Percentiles rank a stretch among this genome's conserved stretches.
Evolutionary conservation across 2,797 vertebrate species (phyloP).

Genomic region (Semaprochilodus insignis): DNA sequence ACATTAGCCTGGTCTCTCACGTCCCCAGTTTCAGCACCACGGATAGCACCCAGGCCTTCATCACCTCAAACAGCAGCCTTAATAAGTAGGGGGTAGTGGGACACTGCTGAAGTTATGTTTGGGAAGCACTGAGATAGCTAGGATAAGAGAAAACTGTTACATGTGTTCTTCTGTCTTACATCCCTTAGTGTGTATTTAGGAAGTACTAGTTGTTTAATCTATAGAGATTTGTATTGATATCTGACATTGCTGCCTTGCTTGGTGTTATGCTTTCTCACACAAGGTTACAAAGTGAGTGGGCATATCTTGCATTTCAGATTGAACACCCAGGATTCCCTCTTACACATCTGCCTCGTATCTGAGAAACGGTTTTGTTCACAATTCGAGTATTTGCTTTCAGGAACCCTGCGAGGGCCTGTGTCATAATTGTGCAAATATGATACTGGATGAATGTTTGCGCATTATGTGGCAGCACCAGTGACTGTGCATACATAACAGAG

Average conservation of each 20-base stretch:
- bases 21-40: constrained; percentile 11
- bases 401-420: constrained; percentile 29
- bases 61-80: neutral
- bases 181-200: neutral
- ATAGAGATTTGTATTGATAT: neutral
- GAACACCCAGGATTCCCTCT: neutral
- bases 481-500: constrained; percentile 58
- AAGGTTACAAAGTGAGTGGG: neutral
- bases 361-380: constrained; percentile 29
- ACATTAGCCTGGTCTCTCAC: neutral
- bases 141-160: neutral
- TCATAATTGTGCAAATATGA: constrained; percentile 58
- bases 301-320: constrained; percentile 9
- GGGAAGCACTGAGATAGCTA: neutral
- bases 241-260: neutral
- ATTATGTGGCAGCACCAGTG: constrained; percentile 47
- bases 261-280: neutral
- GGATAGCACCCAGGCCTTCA: constrained; percentile 7
- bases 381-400: constrained; percentile 42
- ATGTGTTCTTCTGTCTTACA: neutral
- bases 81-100: neutral
- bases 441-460: constrained; percentile 53
- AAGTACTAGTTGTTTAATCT: neutral
- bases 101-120: neutral
- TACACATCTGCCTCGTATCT: constrained; percentile 1